Evolutionary conservation across 2,113 vertebrate genomes (phyloP).

Genomic region (Colossoma macropomum): DNA sequence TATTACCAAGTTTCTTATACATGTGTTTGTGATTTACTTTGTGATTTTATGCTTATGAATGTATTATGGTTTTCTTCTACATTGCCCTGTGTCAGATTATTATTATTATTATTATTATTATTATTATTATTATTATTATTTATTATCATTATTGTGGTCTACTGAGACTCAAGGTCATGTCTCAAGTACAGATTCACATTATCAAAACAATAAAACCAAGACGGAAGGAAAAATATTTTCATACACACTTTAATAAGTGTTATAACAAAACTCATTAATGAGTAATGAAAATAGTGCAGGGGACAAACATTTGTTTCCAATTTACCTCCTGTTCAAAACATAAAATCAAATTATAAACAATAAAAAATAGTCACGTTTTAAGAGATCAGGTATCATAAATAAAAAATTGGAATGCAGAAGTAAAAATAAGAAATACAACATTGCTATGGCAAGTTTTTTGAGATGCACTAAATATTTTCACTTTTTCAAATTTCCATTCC

Average conservation of each 20-base stretch:
- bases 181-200: not conserved
- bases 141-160: conserved; percentile 26
- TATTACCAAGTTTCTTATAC: conserved; percentile 9
- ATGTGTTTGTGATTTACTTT: conserved; percentile 25
- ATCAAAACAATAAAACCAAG: not conserved
- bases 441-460: not conserved
- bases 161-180: not conserved
- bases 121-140: too few species aligned
- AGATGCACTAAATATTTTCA: conserved; percentile 17
- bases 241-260: conserved; percentile 21
- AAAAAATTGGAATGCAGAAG: conserved; percentile 2
- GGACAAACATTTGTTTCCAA: conserved; percentile 15
- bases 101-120: too few species aligned
- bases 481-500: conserved; percentile 21
- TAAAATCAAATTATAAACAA: conserved; percentile 37
- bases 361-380: conserved; percentile 27
- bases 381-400: not conserved
- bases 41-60: conserved; percentile 32
- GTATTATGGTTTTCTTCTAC: not conserved
- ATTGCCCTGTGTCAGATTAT: conserved; percentile 32
- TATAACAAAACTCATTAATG: conserved; percentile 1
- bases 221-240: not conserved
- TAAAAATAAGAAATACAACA: conserved; percentile 11
- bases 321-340: conserved; percentile 28
- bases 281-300: conserved; percentile 21